phyloP scores from a whole-genome alignment of 2,797 vertebrate species.

The Cottoperca gobio region DNA sequence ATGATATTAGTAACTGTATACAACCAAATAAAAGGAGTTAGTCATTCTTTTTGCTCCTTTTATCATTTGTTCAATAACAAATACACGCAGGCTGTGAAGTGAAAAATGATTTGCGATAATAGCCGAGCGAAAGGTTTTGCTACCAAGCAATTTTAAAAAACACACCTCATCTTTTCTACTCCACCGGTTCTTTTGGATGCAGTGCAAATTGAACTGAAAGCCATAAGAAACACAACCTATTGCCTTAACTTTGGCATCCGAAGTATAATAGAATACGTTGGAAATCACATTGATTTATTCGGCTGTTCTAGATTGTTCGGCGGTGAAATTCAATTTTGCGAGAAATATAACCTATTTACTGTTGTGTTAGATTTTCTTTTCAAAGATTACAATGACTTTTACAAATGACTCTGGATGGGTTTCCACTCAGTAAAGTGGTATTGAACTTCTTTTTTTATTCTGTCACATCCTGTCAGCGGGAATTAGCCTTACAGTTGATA shows the following conservation, averaged over 20 bases:
- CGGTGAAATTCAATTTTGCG: constrained; percentile 57
- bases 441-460: constrained; percentile 72
- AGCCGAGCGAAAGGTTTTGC: constrained; percentile 39
- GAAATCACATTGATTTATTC: constrained; percentile 59
- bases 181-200: constrained; percentile 29
- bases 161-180: constrained; percentile 35
- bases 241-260: constrained; percentile 46
- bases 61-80: constrained; percentile 8
- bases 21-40: constrained; percentile 1
- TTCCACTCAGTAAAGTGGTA: constrained; percentile 61
- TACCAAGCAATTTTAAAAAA: constrained; percentile 31
- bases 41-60: neutral
- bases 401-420: constrained; percentile 64
- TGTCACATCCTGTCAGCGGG: constrained; percentile 63
- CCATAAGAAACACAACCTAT: constrained; percentile 56
- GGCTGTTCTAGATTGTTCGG: constrained; percentile 49
- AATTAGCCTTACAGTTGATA: constrained; percentile 61
- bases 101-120: constrained; percentile 14
- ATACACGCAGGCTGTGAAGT: constrained; percentile 6
- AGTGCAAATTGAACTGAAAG: constrained; percentile 41
- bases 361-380: constrained; percentile 63
- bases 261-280: constrained; percentile 48
- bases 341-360: constrained; percentile 61
- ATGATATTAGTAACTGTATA: neutral
- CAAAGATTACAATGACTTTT: constrained; percentile 62